Evolutionary conservation across 2,888 invertebrate species (phyloP).

Genomic region (Celastrina argiolus): DNA sequence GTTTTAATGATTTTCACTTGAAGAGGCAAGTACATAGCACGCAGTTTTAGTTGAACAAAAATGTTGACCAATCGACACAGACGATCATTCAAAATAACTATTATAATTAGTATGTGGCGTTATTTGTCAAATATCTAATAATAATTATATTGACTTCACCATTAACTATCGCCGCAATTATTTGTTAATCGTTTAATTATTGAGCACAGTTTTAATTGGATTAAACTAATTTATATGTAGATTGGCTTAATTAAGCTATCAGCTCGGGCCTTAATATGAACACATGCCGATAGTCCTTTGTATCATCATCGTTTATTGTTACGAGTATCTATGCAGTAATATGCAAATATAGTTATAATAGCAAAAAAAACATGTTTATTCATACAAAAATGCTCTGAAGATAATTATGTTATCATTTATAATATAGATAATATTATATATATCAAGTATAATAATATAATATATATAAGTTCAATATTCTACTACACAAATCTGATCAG

Average conservation of each 20-base stretch:
- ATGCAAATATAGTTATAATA: too few species aligned
- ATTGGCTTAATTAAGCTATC: constrained; percentile 13
- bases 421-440: too few species aligned
- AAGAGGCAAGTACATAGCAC: too few species aligned
- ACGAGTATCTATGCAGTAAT: too few species aligned
- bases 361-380: too few species aligned
- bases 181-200: constrained; percentile 14
- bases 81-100: neutral
- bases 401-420: too few species aligned
- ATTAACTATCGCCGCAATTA: constrained; percentile 6
- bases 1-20: neutral
- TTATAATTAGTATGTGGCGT: neutral
- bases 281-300: neutral
- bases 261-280: neutral
- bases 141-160: constrained; percentile 4
- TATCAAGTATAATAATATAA: too few species aligned
- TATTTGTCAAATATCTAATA: neutral
- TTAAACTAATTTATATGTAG: constrained; percentile 14
- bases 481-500: too few species aligned
- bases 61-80: neutral
- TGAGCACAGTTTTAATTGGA: neutral
- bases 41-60: neutral
- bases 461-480: too few species aligned
- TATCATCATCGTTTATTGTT: neutral
- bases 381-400: too few species aligned